Evolutionary conservation across 1,140 invertebrate genomes (phyloP), one percentile per base, ranked within the genome.

Genomic region (Drosophila oshimai): DNA sequence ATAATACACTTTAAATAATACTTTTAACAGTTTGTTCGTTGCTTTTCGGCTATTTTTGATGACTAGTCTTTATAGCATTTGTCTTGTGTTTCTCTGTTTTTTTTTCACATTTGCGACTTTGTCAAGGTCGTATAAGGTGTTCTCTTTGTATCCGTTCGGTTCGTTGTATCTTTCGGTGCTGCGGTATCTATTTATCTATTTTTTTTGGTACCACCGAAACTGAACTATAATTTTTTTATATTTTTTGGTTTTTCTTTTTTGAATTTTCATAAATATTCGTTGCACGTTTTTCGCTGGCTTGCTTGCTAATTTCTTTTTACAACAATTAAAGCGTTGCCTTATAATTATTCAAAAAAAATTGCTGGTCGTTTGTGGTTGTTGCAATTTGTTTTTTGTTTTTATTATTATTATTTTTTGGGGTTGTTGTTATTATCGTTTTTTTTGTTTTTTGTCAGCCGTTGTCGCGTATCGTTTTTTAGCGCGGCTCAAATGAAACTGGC

Each of bases 401-500:
- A n/a, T n/a, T n/a, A n/a, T 15, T 7, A 17, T 20, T 33, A 18
- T 31, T 6, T 62, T 34, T 39, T 26, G 13, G 33, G 13, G 28
- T 67, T 74, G 34, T 60, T 20, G 26, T 61, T 42, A 26, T 73
- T 62, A 34, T 74, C 12, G 41, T 39, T 28, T 17, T 57, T 36
- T 44, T 42, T 60, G 15, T 61, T 41, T 22, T 47, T 6, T 64
- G 26, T 67, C 47, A 46, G 74, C 69, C 54, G 79, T 47, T 57
- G 73, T 61, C 74, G 80, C 81, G 81, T 81, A 87, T 87, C 83
- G 84, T 24, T 89, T 90, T 76, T 86, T 87, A 89, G 78, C 89
- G 83, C 88, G 89, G 80, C 89, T 90, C 84, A 88, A 89, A 86
- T 90, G 76, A 89, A 90, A 90, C 89, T 90, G 81, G 62, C 65